A percentile compares a stretch with the other conserved stretches of the same genome.
Evolutionary conservation across 1,140 invertebrate genomes (phyloP).

Genomic region (Metopolophium dirhodum): DNA sequence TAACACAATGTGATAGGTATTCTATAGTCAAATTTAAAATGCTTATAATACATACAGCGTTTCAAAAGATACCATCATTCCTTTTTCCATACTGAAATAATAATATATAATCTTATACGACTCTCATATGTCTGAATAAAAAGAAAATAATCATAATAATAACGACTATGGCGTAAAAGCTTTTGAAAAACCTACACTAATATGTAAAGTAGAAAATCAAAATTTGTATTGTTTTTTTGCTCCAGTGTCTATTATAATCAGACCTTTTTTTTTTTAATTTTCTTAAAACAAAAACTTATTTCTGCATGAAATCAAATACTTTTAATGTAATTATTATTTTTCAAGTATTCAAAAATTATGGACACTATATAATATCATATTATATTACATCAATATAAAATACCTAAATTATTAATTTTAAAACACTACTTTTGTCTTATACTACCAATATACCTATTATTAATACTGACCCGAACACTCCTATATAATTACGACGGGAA

Average conservation of each 20-base stretch:
- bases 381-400: neutral
- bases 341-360: neutral
- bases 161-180: neutral
- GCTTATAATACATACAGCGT: neutral
- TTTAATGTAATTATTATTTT: conserved; percentile 9
- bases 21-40: neutral
- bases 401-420: neutral
- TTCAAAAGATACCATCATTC: neutral
- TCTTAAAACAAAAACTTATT: neutral
- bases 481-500: neutral
- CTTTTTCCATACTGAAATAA: neutral
- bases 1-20: neutral
- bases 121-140: neutral
- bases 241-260: neutral
- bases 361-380: neutral
- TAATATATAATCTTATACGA: no score
- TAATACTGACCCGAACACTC: neutral
- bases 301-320: neutral
- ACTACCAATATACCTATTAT: neutral
- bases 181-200: neutral
- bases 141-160: neutral
- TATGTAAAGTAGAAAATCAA: neutral
- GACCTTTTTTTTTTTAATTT: neutral
- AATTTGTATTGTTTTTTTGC: neutral
- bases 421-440: neutral